Evolutionary conservation across 64 coral and sea anemone genomes (phyloP), one percentile per base, ranked within the genome.

Genomic region (Orbicella faveolata): DNA sequence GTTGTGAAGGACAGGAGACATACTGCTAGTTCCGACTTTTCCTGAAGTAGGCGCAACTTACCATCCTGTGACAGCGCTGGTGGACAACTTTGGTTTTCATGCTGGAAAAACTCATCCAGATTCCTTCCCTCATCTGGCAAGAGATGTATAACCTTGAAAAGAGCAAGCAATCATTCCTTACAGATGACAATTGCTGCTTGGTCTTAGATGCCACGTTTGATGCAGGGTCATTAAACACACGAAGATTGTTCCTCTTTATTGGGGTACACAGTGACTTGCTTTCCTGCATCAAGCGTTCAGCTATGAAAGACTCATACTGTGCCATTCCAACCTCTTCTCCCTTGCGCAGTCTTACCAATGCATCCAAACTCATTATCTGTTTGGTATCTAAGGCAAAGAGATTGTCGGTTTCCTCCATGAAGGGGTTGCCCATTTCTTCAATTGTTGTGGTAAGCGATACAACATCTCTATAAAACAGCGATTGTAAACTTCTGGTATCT

Each of bases 21-120:
- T 26, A 75, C 68, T 34, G 74, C 64, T 4, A 87, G 76, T 33
- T 94, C 93, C 57, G 88, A 94, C 76, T 90, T 94, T 51, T 90
- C 81, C 20, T 52, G 65, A 51, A 88, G 93, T 3, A 94, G 83
- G 20, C 59, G 73, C 37, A 90, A 61, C 20, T 94, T 85, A 14
- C 80, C 93, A 35, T 65, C 36, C 63, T 90, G 33, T 18, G 93
- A 88, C 9, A 87, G 75, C 41, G 88, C 76, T 19, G 93, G 65
- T 36, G 88, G 88, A 90, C 80, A 86, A 79, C 17, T 26, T 62
- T 61, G 48, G 79, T 90, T 94, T 75, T 94, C 93, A 13, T 90
- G 88, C 65, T 79, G 52, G 65, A 94, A 94, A 53, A 94, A 90
- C 73, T 94, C 87, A 20, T 94, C 78, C 21, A 94, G 66, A 68